Evolutionary conservation across 2,797 vertebrate genomes (phyloP).

Genomic region (Oreochromis grahami): DNA sequence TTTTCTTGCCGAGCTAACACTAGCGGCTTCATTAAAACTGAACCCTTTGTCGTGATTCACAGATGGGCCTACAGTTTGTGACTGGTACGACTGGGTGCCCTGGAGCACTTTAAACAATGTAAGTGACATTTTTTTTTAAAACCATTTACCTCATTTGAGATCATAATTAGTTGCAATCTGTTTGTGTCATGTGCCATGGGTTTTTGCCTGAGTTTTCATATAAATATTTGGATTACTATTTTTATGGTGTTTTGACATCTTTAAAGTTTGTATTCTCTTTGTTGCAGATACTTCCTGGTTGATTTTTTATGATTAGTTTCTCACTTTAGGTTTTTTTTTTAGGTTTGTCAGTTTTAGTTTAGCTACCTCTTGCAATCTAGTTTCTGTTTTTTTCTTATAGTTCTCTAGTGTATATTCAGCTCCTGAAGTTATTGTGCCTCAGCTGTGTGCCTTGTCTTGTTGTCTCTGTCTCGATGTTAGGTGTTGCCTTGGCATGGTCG

Average conservation of each 20-base stretch:
- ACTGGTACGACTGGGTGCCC: neutral
- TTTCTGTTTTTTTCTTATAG: neutral
- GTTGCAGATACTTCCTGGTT: neutral
- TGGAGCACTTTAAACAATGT: neutral
- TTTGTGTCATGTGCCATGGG: neutral
- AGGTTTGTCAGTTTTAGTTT: neutral
- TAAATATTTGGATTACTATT: neutral
- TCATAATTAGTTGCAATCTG: neutral
- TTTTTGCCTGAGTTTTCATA: neutral
- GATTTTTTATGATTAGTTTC: neutral
- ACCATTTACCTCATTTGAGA: neutral
- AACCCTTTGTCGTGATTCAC: neutral
- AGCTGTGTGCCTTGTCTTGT: neutral
- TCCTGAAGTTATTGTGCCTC: neutral
- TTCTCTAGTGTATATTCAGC: neutral
- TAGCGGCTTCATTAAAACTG: neutral
- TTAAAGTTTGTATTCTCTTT: neutral
- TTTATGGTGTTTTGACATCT: neutral
- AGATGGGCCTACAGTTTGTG: neutral
- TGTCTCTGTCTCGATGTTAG: neutral
- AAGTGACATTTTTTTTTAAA: neutral
- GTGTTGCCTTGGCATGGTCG: neutral
- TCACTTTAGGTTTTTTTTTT: neutral
- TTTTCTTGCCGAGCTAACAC: neutral
- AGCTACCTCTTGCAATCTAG: neutral